Base-by-base conservation (phyloP, 1,140 invertebrate genomes). In the Lepidurus arcticus region DNA sequence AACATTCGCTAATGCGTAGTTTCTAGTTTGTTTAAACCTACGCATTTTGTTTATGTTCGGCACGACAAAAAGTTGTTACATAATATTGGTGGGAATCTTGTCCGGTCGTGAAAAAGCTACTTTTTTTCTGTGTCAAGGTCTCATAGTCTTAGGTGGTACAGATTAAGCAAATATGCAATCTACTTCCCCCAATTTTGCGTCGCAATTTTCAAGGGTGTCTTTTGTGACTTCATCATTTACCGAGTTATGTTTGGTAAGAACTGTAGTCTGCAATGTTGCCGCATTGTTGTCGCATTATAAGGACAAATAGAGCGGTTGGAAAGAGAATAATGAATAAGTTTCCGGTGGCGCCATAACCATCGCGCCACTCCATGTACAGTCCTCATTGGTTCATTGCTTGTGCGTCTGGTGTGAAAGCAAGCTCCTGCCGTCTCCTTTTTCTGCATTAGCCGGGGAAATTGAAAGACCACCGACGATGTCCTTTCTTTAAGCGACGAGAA, bases 331-430 rank as follows among this genome's bases (percentile, higher is more conserved):
- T 65, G 53, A 65, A 65, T 21, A 65, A 65, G 53, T 65, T n/a
- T 65, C 53, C 53, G 53, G 53, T 65, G 53, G 53, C 53, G 53
- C 53, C 53, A 65, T 21, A 65, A 65, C 53, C 53, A 65, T 65
- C 53, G 53, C 53, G 53, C 53, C 53, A 65, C 53, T 65, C 53
- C 53, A 65, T 16, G 53, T 65, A 65, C 53, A 13, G 53, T 65
- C 53, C 53, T 65, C 53, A 65, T 65, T 65, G 53, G 53, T 65
- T 65, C 53, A 21, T 16, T 65, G 53, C 16, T 13, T 65, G 53
- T n/a, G 21, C 16, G 34, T 34, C 34, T 34, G 34, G 34, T 34
- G 34, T 34, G 34, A 34, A 34, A 34, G 3, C 34, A 34, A 34
- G 34, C 34, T 34, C 34, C 34, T 34, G 8, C 16, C 53, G 53